Conservation (phyloP, 2,888 invertebrate genomes). For the Aquatica leii region DNA sequence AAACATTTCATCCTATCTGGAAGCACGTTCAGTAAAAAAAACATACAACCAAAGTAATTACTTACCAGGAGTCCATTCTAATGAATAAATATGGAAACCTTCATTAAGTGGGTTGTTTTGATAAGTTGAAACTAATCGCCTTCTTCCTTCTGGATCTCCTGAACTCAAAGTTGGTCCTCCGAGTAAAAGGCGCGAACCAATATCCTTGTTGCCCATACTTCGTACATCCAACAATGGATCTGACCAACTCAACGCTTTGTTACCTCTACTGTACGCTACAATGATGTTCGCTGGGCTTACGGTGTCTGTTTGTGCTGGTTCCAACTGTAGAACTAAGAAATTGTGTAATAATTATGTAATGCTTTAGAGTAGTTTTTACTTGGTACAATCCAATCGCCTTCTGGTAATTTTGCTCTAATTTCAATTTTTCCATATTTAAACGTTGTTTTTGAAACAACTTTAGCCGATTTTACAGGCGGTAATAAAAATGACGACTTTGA, state of each 20-base stretch:
- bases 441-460: conserved; percentile 59
- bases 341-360: neutral
- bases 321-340: conserved; percentile 57
- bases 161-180: conserved; percentile 62
- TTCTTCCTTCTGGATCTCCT: conserved; percentile 56
- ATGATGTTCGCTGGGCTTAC: conserved; percentile 43
- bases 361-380: conserved; percentile 55
- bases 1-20: conserved; percentile 53
- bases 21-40: conserved; percentile 34
- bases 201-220: conserved; percentile 53
- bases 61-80: conserved; percentile 73
- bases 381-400: conserved; percentile 67
- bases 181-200: conserved; percentile 60
- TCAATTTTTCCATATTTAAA: conserved; percentile 64
- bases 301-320: conserved; percentile 53
- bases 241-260: conserved; percentile 52
- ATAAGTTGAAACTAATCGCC: conserved; percentile 49
- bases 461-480: conserved; percentile 62
- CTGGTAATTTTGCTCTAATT: conserved; percentile 63
- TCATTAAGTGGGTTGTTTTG: conserved; percentile 62
- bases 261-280: conserved; percentile 57
- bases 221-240: conserved; percentile 49
- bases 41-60: neutral
- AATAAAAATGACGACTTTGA: conserved; percentile 55
- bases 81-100: conserved; percentile 69